A percentile compares a stretch with the other conserved stretches of the same genome.
Evolutionary conservation across 2,888 invertebrate genomes (phyloP).

Genomic region (Himalopsyche japonica): DNA sequence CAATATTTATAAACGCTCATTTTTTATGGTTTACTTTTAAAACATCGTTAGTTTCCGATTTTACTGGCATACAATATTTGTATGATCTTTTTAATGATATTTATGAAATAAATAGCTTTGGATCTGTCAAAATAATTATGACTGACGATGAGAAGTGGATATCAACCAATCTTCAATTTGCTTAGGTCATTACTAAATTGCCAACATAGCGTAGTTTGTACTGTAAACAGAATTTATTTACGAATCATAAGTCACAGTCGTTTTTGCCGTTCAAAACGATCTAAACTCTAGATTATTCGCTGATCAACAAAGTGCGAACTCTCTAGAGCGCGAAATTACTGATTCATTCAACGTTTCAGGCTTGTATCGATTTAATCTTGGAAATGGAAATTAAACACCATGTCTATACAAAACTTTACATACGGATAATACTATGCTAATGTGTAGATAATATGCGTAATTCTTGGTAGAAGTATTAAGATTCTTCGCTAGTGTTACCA

Average conservation of each 20-base stretch:
- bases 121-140: too few species aligned
- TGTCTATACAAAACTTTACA: not conserved
- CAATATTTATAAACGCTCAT: too few species aligned
- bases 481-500: not conserved
- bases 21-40: too few species aligned
- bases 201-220: not conserved
- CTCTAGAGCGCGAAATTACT: not conserved
- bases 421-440: not conserved
- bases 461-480: not conserved
- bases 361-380: not conserved
- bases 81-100: too few species aligned
- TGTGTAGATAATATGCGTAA: not conserved
- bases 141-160: too few species aligned
- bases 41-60: too few species aligned
- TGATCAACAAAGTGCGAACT: not conserved
- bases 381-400: not conserved
- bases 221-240: not conserved
- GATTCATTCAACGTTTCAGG: not conserved
- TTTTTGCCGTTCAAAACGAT: not conserved
- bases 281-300: not conserved
- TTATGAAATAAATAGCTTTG: too few species aligned
- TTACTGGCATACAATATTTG: too few species aligned
- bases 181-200: not conserved
- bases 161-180: not conserved
- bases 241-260: not conserved